These are phyloP conservation scores for Bufo gargarizans DNA, from an alignment of 2,113 vertebrate genomes.

Conservation along the genomic window DNA sequence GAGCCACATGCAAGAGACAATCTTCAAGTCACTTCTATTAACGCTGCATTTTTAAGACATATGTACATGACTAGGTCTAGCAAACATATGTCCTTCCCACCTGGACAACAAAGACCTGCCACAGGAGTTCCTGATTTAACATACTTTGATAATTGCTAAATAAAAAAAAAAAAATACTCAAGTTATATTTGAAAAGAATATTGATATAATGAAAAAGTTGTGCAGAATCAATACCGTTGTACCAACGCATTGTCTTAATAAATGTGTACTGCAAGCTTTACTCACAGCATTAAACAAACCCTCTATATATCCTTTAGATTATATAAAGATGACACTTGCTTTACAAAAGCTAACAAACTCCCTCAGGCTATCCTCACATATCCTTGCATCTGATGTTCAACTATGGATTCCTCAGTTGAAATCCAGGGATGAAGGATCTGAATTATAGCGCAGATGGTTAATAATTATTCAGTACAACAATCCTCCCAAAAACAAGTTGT, in stretches of 20 bases:
- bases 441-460: slow-evolving; percentile 64
- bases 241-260: not conserved
- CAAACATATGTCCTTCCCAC: not conserved
- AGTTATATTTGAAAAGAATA: not conserved
- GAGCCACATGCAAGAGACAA: no score
- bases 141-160: not conserved
- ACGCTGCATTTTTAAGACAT: not conserved
- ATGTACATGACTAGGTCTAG: not conserved
- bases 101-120: not conserved
- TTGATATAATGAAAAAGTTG: not conserved
- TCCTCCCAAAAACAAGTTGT: slow-evolving; percentile 62
- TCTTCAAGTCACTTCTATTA: not conserved
- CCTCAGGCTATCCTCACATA: slow-evolving; percentile 58
- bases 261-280: not conserved
- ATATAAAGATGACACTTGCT: slow-evolving; percentile 35
- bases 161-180: not conserved
- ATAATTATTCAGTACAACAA: slow-evolving; percentile 63
- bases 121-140: not conserved
- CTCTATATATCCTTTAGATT: slow-evolving; percentile 50
- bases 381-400: slow-evolving; percentile 53
- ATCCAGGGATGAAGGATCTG: slow-evolving; percentile 60
- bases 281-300: slow-evolving; percentile 13
- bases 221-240: not conserved
- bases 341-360: slow-evolving; percentile 61
- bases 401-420: slow-evolving; percentile 61